These are phyloP conservation scores for rat (Rattus norvegicus) DNA, from an alignment of 2,113 vertebrate species.

Conservation along the genomic window DNA sequence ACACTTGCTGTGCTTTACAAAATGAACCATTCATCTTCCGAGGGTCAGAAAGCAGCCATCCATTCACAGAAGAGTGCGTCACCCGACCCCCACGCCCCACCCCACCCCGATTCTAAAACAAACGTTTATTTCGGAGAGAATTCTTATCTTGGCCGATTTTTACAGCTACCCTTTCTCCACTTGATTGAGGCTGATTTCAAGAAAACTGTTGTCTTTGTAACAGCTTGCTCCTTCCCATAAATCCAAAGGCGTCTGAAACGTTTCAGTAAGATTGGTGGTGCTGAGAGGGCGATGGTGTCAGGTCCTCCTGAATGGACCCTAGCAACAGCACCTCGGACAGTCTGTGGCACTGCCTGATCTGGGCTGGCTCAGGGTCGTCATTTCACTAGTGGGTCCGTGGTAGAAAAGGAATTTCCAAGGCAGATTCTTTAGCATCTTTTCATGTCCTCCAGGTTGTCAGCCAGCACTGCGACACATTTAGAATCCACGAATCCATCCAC, in stretches of 20 bases:
- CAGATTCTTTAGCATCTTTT: conserved; percentile 17
- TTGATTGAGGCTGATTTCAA: conserved; percentile 56
- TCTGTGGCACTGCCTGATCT: neutral
- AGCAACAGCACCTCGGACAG: neutral
- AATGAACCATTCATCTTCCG: conserved; percentile 63
- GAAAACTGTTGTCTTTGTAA: conserved; percentile 39
- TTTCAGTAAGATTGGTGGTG: neutral
- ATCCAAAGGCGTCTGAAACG: neutral
- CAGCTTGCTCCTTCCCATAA: neutral
- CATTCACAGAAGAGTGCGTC: conserved; percentile 68
- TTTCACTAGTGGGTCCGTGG: neutral
- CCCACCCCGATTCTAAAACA: conserved; percentile 64
- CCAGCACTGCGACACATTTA: neutral
- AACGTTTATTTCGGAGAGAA: conserved; percentile 64
- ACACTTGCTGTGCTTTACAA: conserved; percentile 67
- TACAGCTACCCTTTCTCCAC: conserved; percentile 11
- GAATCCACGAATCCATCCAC: neutral
- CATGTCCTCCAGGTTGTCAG: neutral
- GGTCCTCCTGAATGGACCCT: neutral
- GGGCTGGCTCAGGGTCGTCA: neutral
- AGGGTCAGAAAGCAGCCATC: conserved; percentile 64
- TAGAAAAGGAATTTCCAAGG: neutral
- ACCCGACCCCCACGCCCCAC: neutral
- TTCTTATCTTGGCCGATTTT: conserved; percentile 41
- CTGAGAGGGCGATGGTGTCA: neutral